Conservation (phyloP, 2,888 invertebrate genomes). For the Acrobasis consociella region DNA sequence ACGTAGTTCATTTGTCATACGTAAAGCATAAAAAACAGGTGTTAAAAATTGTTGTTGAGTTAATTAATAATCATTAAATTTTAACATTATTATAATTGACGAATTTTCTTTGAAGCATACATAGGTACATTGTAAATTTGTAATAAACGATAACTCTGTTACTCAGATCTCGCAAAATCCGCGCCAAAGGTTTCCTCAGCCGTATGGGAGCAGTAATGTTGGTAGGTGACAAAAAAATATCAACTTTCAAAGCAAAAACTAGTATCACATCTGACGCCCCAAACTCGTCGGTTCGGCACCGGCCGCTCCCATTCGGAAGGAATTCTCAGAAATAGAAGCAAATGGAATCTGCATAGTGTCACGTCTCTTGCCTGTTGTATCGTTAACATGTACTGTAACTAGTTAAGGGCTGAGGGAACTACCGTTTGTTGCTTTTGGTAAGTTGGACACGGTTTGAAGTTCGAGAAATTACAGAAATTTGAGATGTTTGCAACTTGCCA, state of each 20-base stretch:
- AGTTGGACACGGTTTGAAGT: neutral
- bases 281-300: neutral
- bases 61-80: too few relatives aligned
- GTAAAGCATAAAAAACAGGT: too few relatives aligned
- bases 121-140: too few relatives aligned
- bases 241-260: slow-evolving; percentile 12
- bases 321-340: slow-evolving; percentile 29
- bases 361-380: slow-evolving; percentile 25
- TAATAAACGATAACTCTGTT: neutral
- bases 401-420: slow-evolving; percentile 2
- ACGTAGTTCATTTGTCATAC: too few relatives aligned
- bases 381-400: slow-evolving; percentile 15
- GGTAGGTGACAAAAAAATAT: slow-evolving; percentile 9
- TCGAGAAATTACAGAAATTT: too few relatives aligned
- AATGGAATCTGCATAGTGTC: slow-evolving; percentile 30
- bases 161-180: neutral
- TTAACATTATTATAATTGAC: too few relatives aligned
- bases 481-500: too few relatives aligned
- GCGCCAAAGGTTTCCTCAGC: neutral
- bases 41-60: too few relatives aligned
- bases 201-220: slow-evolving; percentile 10
- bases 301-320: slow-evolving; percentile 15
- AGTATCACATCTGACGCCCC: neutral
- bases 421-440: neutral
- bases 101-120: too few relatives aligned